Percentiles rank a stretch among this genome's conserved stretches.
Evolutionary conservation across 2,888 invertebrate species (phyloP).

Genomic region (Bursaphelenchus okinawaensis): DNA sequence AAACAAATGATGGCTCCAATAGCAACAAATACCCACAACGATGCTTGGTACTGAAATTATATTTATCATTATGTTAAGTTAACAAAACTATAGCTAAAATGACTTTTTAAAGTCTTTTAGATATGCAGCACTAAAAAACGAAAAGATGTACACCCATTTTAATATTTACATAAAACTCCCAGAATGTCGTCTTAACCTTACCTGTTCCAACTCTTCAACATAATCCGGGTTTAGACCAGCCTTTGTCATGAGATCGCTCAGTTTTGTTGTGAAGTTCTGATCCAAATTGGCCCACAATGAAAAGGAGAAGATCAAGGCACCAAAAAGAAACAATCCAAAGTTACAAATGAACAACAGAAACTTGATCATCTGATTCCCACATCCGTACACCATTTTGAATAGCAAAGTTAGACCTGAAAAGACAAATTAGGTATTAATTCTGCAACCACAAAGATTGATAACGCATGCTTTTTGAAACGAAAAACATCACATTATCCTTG

Average conservation of each 20-base stretch:
- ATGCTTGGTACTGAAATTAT: slow-evolving; percentile 52
- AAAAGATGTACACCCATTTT: too few species aligned
- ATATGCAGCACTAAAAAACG: too few species aligned
- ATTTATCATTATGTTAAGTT: neutral
- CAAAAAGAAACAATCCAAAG: slow-evolving; percentile 49
- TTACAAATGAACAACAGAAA: slow-evolving; percentile 49
- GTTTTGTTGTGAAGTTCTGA: slow-evolving; percentile 39
- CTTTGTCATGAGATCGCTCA: slow-evolving; percentile 27
- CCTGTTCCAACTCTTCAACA: slow-evolving; percentile 44
- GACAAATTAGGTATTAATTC: too few species aligned
- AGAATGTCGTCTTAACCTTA: too few species aligned
- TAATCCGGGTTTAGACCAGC: slow-evolving; percentile 25
- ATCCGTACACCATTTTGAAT: slow-evolving; percentile 47
- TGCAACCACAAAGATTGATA: too few species aligned
- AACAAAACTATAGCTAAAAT: too few species aligned
- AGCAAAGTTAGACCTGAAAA: too few species aligned
- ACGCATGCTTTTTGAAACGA: too few species aligned
- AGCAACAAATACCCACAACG: slow-evolving; percentile 53
- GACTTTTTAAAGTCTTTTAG: too few species aligned
- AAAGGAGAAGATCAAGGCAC: slow-evolving; percentile 48
- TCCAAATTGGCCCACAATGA: slow-evolving; percentile 56
- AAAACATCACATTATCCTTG: too few species aligned
- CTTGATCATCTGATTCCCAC: slow-evolving; percentile 48
- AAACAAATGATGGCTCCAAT: slow-evolving; percentile 51
- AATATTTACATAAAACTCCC: too few species aligned